Evolutionary conservation across 2,888 invertebrate species (phyloP).

Genomic region (Meteorus cinctellus): DNA sequence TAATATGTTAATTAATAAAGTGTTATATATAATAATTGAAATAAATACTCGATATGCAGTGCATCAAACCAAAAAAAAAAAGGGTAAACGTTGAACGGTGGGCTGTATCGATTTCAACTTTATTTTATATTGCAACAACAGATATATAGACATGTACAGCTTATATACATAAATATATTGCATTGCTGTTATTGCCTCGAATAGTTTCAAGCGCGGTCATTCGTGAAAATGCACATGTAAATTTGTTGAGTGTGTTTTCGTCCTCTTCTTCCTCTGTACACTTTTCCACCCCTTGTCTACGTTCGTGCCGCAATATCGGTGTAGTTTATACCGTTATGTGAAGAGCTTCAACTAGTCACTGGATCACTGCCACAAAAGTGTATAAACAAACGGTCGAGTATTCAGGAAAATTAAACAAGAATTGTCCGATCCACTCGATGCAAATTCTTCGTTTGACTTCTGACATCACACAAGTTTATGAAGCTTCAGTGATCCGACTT

Average conservation of each 20-base stretch:
- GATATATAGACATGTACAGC: not conserved
- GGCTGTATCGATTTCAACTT: not conserved
- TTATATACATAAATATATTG: not conserved
- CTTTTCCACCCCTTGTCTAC: not conserved
- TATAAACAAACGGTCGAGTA: conserved; percentile 53
- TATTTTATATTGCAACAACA: not conserved
- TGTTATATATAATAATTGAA: not conserved
- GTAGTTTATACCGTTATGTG: not conserved
- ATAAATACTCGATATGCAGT: not conserved
- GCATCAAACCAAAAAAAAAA: not conserved
- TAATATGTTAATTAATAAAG: not conserved
- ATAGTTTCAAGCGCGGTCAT: conserved; percentile 50
- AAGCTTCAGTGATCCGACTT: too few relatives aligned
- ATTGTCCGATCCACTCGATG: not conserved
- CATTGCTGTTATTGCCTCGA: conserved; percentile 15
- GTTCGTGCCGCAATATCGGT: not conserved
- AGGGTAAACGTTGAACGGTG: not conserved
- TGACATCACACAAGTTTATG: too few relatives aligned
- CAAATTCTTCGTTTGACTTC: not conserved
- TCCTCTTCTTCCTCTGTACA: not conserved
- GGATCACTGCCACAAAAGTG: conserved; percentile 50
- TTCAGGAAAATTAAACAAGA: conserved; percentile 51
- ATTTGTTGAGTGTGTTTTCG: conserved; percentile 51
- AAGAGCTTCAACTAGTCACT: conserved; percentile 25
- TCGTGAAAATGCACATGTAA: conserved; percentile 55